Percentiles rank a stretch among this genome's conserved stretches.
Conservation (phyloP, 2,888 invertebrate genomes). For the Tinea pellionella region DNA sequence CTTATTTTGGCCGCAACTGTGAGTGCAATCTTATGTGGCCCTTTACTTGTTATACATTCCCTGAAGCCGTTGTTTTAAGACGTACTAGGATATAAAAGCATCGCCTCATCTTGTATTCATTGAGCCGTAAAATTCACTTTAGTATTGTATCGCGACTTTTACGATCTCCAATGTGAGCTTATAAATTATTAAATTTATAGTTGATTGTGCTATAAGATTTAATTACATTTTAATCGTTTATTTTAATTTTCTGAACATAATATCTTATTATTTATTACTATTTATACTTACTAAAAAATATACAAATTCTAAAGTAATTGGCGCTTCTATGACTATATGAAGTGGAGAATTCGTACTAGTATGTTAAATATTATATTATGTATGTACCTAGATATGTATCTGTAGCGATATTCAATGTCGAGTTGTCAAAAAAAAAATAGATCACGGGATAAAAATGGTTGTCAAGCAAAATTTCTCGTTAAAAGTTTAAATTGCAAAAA, state of each 20-base stretch:
- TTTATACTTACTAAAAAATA: too few relatives aligned
- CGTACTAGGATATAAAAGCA: neutral
- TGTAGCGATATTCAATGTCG: too few relatives aligned
- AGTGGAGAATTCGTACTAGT: too few relatives aligned
- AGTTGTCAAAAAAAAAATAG: neutral
- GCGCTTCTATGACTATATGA: too few relatives aligned
- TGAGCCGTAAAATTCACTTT: conserved; percentile 19
- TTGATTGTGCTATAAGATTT: neutral
- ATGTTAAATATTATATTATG: too few relatives aligned
- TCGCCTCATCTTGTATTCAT: conserved; percentile 16
- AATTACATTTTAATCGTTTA: neutral
- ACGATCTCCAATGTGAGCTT: neutral
- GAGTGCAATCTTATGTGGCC: neutral
- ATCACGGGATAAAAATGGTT: neutral
- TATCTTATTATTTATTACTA: neutral
- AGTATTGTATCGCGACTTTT: neutral
- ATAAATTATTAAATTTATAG: conserved; percentile 1
- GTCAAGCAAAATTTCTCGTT: conserved; percentile 22
- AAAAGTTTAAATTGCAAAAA: conserved; percentile 31
- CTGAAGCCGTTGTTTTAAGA: conserved; percentile 8
- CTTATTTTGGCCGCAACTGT: conserved; percentile 18
- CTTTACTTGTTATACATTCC: neutral
- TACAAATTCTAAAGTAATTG: too few relatives aligned
- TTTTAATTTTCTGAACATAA: neutral
- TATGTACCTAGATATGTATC: too few relatives aligned